Evolutionary conservation across 2,888 invertebrate genomes (phyloP).

Genomic region (Agriopis marginaria): DNA sequence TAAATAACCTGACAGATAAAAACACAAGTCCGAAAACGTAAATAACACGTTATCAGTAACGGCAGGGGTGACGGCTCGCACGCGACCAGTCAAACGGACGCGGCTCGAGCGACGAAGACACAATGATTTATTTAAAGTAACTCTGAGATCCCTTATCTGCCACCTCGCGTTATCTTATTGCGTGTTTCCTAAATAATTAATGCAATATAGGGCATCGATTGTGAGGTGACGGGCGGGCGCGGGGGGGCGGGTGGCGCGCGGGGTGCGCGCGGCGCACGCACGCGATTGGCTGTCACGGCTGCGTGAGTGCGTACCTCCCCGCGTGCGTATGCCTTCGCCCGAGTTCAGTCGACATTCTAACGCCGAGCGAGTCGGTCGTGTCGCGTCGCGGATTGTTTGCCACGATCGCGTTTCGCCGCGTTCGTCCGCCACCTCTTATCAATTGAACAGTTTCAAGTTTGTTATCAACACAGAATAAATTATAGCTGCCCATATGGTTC

Average conservation of each 20-base stretch:
- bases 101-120: conserved; percentile 55
- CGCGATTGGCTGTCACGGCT: conserved; percentile 82
- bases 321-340: conserved; percentile 80
- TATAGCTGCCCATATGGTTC: conserved; percentile 92
- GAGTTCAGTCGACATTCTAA: conserved; percentile 75
- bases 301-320: conserved; percentile 85
- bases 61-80: conserved; percentile 48
- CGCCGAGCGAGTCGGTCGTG: conserved; percentile 69
- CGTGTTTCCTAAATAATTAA: conserved; percentile 87
- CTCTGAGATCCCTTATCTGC: conserved; percentile 82
- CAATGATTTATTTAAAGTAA: conserved; percentile 81
- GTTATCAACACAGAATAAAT: conserved; percentile 66
- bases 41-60: conserved; percentile 67
- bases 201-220: conserved; percentile 87
- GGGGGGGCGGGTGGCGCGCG: conserved; percentile 72
- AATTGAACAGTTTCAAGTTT: conserved; percentile 63
- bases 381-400: conserved; percentile 56
- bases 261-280: conserved; percentile 86
- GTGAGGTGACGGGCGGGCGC: conserved; percentile 82
- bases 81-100: conserved; percentile 49
- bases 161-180: conserved; percentile 86
- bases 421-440: conserved; percentile 67
- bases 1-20: conserved; percentile 59
- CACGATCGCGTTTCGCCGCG: conserved; percentile 68
- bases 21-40: conserved; percentile 65